Evolutionary conservation across 2,797 vertebrate species (phyloP), one percentile per base, ranked within the genome.

Genomic region (Mionectes olivaceus): DNA sequence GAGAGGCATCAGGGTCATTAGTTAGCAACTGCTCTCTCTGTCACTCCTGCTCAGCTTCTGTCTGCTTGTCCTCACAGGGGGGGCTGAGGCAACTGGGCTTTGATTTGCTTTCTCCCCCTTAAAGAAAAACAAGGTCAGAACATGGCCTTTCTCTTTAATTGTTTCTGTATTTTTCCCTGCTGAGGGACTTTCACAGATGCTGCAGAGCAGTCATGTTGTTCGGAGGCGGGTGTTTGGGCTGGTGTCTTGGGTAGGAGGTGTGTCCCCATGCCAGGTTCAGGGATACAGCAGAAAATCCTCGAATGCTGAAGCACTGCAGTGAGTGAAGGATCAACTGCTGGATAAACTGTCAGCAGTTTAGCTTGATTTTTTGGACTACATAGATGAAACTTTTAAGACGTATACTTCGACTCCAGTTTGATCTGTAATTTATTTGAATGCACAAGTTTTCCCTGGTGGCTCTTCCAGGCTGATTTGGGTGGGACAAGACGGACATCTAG

Each of bases 401-500:
- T 87, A 64, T 83, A 25, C 30, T 87, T 43, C 0, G 0, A 35
- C 55, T 60, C 17, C 27, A 19, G 39, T 78, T 91, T n/a, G 32
- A 44, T 46, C 46, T 37, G 41, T 63, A 46, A 73, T 93, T 84
- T 60, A 69, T 89, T 65, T 30, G 59, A 90, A 63, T 1, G 7
- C 44, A 12, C 8, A 37, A 13, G 12, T 84, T 61, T 81, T 80
- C 37, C 69, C 43, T 30, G 30, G 43, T 27, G 25, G 30, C 15
- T 87, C 69, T 74, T 78, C 25, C 57, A 41, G 52, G 33, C 55
- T 57, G 33, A 33, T 46, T 49, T 73, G 44, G 10, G 14, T 73
- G 70, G 86, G 71, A 75, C 65, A 59, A 93, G 75, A 94, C 3
- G 27, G 97, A 96, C 97, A 95, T 83, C 97, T 97, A 95, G 93